Percentiles rank a stretch among this genome's conserved stretches.
Evolutionary conservation across 2,888 invertebrate genomes (phyloP).

Genomic region (Lochmaea capreae): DNA sequence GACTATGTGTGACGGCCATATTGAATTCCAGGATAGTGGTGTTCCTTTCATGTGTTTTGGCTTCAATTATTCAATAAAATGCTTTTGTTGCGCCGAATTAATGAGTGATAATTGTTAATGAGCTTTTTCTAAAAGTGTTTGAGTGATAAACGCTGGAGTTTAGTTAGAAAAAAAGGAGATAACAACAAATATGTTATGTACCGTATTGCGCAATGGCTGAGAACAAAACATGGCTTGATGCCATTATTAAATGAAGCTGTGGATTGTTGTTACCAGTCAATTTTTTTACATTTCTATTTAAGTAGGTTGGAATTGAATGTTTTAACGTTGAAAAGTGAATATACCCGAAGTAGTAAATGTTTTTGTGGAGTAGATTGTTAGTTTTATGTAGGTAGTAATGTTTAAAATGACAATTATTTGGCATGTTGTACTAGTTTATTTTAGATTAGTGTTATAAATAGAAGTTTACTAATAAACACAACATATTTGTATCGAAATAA

Average conservation of each 20-base stretch:
- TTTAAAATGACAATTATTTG: background rate
- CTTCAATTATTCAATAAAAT: conserved; percentile 4
- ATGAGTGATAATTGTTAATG: conserved; percentile 42
- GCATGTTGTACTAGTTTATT: background rate
- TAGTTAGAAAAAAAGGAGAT: conserved; percentile 27
- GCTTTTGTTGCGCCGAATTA: conserved; percentile 37
- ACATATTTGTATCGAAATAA: background rate
- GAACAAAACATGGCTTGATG: conserved; percentile 50
- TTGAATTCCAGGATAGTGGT: conserved; percentile 62
- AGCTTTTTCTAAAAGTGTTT: conserved; percentile 34
- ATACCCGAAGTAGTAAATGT: background rate
- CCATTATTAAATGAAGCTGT: conserved; percentile 18
- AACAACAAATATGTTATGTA: conserved; percentile 14
- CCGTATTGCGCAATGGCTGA: conserved; percentile 52
- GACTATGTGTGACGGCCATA: conserved; percentile 59
- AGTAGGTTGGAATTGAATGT: background rate
- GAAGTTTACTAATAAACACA: background rate
- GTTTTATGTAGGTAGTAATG: background rate
- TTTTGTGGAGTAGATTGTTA: background rate
- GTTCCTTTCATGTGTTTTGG: conserved; percentile 47
- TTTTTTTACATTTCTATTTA: conserved; percentile 16
- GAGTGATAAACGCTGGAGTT: conserved; percentile 45
- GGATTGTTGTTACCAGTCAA: conserved; percentile 7
- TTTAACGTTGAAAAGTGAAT: background rate
- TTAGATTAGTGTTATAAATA: background rate